Evolutionary conservation across 2,113 vertebrate species (phyloP).

Genomic region (Emydocephalus ijimae): DNA sequence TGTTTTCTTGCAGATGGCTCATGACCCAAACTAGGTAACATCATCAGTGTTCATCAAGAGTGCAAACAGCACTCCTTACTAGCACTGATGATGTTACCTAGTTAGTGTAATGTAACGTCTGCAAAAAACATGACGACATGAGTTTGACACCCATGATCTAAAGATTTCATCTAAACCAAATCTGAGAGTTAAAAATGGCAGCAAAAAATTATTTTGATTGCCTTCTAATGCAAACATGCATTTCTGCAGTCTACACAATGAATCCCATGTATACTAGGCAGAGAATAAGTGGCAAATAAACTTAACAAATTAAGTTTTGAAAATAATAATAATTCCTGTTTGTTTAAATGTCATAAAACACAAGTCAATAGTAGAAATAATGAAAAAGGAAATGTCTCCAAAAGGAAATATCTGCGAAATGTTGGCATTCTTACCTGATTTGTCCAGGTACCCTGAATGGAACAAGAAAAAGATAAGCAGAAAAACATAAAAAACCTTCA

Average conservation of each 20-base stretch:
- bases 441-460: background rate
- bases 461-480: slow-evolving; percentile 20
- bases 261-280: background rate
- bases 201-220: background rate
- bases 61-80: no score
- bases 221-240: background rate
- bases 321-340: background rate
- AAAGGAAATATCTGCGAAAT: background rate
- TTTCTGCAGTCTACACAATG: background rate
- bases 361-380: background rate
- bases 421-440: slow-evolving; percentile 9
- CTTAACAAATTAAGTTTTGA: background rate
- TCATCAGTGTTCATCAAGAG: no score
- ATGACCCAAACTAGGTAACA: no score
- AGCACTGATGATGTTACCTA: no score
- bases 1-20: no score
- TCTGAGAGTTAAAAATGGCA: background rate
- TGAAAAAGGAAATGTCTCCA: background rate
- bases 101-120: no score
- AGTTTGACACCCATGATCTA: no score
- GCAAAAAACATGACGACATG: no score
- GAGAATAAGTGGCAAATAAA: background rate
- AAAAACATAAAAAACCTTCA: slow-evolving; percentile 17
- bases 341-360: background rate
- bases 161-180: background rate